Conservation (phyloP, 2,888 invertebrate species). For the Ormyrus labotus region DNA sequence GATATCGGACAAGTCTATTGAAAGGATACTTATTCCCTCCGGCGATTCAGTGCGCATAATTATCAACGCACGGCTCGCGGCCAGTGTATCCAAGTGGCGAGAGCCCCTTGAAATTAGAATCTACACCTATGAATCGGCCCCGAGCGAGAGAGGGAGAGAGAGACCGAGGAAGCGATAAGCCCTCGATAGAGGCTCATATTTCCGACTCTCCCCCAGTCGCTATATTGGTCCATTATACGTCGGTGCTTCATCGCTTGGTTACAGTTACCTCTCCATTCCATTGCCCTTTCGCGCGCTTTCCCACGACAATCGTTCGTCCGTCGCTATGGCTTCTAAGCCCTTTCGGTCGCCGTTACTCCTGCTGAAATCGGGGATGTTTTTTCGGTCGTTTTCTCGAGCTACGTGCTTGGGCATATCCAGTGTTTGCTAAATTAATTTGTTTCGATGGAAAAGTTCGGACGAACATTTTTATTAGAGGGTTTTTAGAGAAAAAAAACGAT, state of each 20-base stretch:
- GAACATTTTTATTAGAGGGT: no score
- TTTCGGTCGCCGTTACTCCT: no score
- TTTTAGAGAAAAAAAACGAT: no score
- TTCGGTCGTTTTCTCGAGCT: no score
- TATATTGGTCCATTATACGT: neutral
- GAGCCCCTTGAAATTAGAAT: conserved; percentile 35
- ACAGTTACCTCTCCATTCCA: neutral
- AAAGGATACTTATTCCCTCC: neutral
- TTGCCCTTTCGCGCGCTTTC: neutral
- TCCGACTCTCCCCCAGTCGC: neutral
- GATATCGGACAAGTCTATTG: conserved; percentile 6
- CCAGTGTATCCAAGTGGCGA: conserved; percentile 12
- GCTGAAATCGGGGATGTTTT: no score
- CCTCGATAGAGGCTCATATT: conserved; percentile 39
- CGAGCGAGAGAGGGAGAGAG: conserved; percentile 37
- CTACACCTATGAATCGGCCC: conserved; percentile 20
- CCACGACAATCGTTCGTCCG: no score
- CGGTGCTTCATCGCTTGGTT: conserved; percentile 4
- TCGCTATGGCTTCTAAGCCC: no score
- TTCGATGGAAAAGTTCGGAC: no score
- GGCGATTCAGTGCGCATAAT: conserved; percentile 17
- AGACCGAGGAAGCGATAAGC: conserved; percentile 33
- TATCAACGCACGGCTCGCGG: neutral
- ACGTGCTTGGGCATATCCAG: no score
- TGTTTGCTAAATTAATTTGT: no score